A percentile compares a stretch with the other conserved stretches of the same genome.
Evolutionary conservation across 1,140 invertebrate genomes (phyloP).

Genomic region (Notospermus geniculatus): DNA sequence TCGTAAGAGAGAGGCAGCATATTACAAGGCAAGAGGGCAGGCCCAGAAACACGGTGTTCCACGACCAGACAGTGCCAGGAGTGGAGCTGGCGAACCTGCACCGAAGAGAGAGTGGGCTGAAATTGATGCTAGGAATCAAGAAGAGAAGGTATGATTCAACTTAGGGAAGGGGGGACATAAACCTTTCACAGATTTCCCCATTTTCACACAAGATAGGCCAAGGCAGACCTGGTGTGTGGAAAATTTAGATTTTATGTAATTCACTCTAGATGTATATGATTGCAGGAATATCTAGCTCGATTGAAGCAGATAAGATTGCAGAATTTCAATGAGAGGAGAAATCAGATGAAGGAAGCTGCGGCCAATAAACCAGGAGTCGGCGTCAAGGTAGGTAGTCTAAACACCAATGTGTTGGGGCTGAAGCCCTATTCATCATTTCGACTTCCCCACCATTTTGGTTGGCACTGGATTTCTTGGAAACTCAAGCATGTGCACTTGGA

Average conservation of each 20-base stretch:
- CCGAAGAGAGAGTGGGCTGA: slow-evolving; percentile 13
- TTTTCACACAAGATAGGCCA: too few relatives aligned
- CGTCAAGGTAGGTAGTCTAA: neutral
- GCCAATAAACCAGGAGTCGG: neutral
- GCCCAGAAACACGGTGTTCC: slow-evolving; percentile 38
- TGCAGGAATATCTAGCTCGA: slow-evolving; percentile 46
- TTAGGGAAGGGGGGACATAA: too few relatives aligned
- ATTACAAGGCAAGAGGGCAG: slow-evolving; percentile 44
- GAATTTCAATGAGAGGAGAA: slow-evolving; percentile 44
- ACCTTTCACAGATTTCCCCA: too few relatives aligned
- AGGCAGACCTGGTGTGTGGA: too few relatives aligned
- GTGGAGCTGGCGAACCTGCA: neutral
- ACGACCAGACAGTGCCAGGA: slow-evolving; percentile 4
- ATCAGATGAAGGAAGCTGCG: slow-evolving; percentile 10
- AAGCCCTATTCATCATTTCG: too few relatives aligned
- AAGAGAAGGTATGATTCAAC: slow-evolving; percentile 38
- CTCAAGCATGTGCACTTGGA: too few relatives aligned
- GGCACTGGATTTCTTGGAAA: too few relatives aligned
- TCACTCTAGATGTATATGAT: too few relatives aligned
- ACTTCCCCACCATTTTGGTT: too few relatives aligned
- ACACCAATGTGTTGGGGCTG: too few relatives aligned
- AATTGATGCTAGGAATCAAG: slow-evolving; percentile 24
- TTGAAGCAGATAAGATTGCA: slow-evolving; percentile 48
- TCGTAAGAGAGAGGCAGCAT: slow-evolving; percentile 42
- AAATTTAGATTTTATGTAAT: too few relatives aligned